A percentile compares a stretch with the other conserved stretches of the same genome.
Evolutionary conservation across 2,113 vertebrate genomes (phyloP).

Genomic region (Rhineura floridana): DNA sequence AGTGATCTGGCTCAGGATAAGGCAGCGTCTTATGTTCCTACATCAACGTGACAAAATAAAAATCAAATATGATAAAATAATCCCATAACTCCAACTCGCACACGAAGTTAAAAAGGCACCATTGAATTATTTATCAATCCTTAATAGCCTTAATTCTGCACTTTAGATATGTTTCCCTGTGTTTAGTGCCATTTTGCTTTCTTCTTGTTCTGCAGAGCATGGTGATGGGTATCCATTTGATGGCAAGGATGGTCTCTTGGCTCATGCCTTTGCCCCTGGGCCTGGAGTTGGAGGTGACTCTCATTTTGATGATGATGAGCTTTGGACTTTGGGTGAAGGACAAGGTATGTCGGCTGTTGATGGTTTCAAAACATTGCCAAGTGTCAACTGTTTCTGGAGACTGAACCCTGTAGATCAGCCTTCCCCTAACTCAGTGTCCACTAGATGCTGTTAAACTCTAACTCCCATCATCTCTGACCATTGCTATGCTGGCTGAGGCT

Average conservation of each 20-base stretch:
- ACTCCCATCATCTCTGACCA: no score
- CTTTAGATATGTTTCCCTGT: neutral
- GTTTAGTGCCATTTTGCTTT: neutral
- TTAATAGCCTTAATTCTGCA: no score
- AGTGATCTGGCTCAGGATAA: no score
- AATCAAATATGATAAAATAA: no score
- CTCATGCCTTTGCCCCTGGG: slow-evolving; percentile 95
- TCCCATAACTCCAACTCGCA: no score
- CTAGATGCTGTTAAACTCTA: no score
- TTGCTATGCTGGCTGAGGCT: no score
- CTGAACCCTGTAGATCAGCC: no score
- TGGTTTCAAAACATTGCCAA: neutral
- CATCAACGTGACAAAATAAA: no score
- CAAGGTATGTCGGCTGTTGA: slow-evolving; percentile 80
- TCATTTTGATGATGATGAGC: slow-evolving; percentile 97
- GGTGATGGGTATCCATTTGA: slow-evolving; percentile 98
- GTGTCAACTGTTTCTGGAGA: neutral
- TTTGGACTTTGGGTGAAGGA: slow-evolving; percentile 97
- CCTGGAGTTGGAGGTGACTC: slow-evolving; percentile 95
- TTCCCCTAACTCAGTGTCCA: neutral
- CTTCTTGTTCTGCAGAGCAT: slow-evolving; percentile 82
- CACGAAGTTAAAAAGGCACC: no score
- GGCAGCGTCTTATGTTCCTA: no score
- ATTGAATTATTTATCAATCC: no score
- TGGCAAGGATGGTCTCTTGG: slow-evolving; percentile 95